Evolutionary conservation across 2,113 vertebrate genomes (phyloP), one percentile per base, ranked within the genome.

Genomic region (Ameiurus melas): DNA sequence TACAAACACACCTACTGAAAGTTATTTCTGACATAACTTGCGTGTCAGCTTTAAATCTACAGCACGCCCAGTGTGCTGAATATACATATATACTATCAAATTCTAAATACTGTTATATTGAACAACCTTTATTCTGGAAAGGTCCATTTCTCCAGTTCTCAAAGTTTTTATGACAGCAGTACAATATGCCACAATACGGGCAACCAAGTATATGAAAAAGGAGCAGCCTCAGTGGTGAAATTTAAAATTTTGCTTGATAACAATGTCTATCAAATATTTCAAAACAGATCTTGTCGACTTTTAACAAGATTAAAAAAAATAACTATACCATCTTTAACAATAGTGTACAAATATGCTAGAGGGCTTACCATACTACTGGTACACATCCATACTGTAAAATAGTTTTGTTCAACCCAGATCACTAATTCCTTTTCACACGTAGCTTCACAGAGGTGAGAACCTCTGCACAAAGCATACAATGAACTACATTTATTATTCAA

Each of bases 121-220:
- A 71, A 19, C 13, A 55, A 62, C 22, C 0, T 2, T 83, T 62
- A 83, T 27, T 36, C 20, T 87, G 51, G 19, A 57, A 51, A 36
- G 62, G 30, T 64, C 6, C 17, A 30, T 6, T 68, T n/a, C 43
- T 70, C 33, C 60, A 39, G 55, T 20, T 78, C 70, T 75, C 68
- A 77, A 64, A 47, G 82, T 87, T 90, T 64, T n/a, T 81, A 53
- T 62, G 2, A 8, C 82, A 51, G 68, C 68, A 66, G 70, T 19
- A 85, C 73, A 91, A 83, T 86, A 64, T 30, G 73, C 70, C 30
- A 60, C 78, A 87, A 62, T 36, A 75, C 39, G 55, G 85, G 86
- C 79, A 88, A 86, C 39, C 83, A 84, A 43, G 36, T 86, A 79
- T 17, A 89, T 64, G 88, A 90, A 30, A 60, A 27, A 83, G 3